phyloP scores from a whole-genome alignment of 2,888 invertebrate genomes.

The Furcula furcula region DNA sequence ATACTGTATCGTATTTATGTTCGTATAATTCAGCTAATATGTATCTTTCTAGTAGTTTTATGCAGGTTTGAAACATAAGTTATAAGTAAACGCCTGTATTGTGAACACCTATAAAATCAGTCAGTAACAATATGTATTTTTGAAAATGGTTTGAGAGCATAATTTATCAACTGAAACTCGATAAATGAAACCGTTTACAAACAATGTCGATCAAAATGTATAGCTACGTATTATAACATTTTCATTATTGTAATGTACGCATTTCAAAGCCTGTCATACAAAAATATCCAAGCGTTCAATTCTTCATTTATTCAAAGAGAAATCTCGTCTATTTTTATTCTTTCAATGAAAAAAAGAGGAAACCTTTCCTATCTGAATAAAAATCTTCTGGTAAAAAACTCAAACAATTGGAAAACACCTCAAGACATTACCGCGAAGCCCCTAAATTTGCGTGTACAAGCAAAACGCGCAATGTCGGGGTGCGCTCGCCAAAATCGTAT shows the following conservation, averaged over 20 bases:
- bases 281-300: slow-evolving; percentile 13
- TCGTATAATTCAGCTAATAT: too few relatives aligned
- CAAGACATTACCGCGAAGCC: slow-evolving; percentile 46
- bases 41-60: too few relatives aligned
- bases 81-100: too few relatives aligned
- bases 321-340: slow-evolving; percentile 17
- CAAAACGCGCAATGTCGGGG: slow-evolving; percentile 56
- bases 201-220: too few relatives aligned
- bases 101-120: too few relatives aligned
- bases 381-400: slow-evolving; percentile 37
- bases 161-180: too few relatives aligned
- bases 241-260: slow-evolving; percentile 2
- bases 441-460: slow-evolving; percentile 61
- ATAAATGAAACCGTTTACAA: too few relatives aligned
- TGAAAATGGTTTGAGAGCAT: too few relatives aligned
- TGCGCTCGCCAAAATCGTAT: slow-evolving; percentile 68
- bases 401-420: slow-evolving; percentile 49
- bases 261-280: slow-evolving; percentile 17
- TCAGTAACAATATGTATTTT: too few relatives aligned
- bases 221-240: too few relatives aligned
- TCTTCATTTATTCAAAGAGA: slow-evolving; percentile 4
- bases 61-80: too few relatives aligned
- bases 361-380: slow-evolving; percentile 28
- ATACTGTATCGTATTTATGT: too few relatives aligned
- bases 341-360: slow-evolving; percentile 27